Conservation (phyloP, 2,797 vertebrate genomes). For the Enteromius anoplus region DNA sequence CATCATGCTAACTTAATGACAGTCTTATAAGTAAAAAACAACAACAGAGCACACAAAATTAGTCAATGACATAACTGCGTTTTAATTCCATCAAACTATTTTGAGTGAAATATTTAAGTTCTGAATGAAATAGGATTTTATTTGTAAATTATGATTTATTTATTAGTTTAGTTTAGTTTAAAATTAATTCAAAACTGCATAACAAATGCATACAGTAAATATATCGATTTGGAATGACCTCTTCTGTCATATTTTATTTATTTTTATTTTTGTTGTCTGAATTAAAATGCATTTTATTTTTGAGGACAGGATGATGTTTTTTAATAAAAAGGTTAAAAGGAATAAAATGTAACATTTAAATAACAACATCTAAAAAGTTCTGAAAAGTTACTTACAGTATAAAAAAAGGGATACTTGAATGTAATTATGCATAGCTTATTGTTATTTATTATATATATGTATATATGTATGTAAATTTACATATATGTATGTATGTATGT, state of each 20-base stretch:
- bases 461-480: no score
- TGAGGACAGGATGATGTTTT: background rate
- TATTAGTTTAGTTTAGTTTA: background rate
- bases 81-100: background rate
- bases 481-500: no score
- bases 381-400: no score
- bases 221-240: no score
- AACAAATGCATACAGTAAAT: background rate
- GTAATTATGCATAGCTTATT: no score
- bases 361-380: no score
- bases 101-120: background rate
- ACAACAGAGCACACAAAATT: background rate
- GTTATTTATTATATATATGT: no score
- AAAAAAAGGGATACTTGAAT: no score
- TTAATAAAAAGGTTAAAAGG: no score
- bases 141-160: background rate
- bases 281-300: background rate
- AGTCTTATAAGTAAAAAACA: background rate
- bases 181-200: background rate
- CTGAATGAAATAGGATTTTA: background rate
- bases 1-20: background rate
- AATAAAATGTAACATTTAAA: no score
- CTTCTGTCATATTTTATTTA: no score
- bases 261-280: no score
- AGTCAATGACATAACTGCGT: background rate